phyloP scores from a whole-genome alignment of 2,888 invertebrate species.

The Latrodectus elegans region DNA sequence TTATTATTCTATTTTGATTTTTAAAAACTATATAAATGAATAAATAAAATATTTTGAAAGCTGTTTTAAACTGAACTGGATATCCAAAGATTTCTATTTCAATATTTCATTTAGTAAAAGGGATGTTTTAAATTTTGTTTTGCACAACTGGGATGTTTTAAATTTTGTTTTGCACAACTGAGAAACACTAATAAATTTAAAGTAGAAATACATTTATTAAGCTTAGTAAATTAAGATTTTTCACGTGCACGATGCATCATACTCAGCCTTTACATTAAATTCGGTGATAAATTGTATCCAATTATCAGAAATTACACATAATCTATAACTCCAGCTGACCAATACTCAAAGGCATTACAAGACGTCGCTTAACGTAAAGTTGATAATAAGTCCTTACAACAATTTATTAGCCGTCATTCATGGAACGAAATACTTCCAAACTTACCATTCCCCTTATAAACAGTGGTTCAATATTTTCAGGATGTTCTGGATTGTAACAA shows the following conservation, averaged over 20 bases:
- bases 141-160: no score
- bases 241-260: not conserved
- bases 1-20: no score
- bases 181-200: no score
- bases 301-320: not conserved
- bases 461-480: constrained; percentile 22
- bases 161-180: no score
- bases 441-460: not conserved
- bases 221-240: no score
- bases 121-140: no score
- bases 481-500: constrained; percentile 38
- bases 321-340: not conserved
- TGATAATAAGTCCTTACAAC: not conserved
- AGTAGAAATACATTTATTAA: no score
- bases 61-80: no score
- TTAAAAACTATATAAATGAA: no score
- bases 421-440: not conserved
- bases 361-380: not conserved
- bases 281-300: not conserved
- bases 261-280: not conserved
- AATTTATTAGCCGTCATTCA: not conserved
- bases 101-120: no score
- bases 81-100: no score
- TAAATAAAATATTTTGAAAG: no score
- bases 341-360: not conserved